Percentiles rank a stretch among this genome's conserved stretches.
Conservation (phyloP, 2,888 invertebrate species). For the Elgonia sp. region DNA sequence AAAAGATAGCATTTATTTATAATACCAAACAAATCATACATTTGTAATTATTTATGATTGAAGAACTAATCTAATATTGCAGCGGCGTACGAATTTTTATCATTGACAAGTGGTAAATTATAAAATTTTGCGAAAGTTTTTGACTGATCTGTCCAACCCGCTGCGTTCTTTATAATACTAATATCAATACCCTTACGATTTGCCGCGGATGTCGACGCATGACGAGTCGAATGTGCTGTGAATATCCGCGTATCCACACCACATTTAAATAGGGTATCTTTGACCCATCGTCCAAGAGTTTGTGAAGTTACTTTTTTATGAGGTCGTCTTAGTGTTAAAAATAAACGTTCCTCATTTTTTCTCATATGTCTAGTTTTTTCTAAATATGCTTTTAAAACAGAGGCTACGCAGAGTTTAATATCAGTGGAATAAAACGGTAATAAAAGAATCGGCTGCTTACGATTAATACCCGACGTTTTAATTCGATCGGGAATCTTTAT, state of each 20-base stretch:
- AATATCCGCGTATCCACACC: slow-evolving; percentile 24
- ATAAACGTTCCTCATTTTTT: neutral
- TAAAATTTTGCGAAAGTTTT: slow-evolving; percentile 56
- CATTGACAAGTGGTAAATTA: slow-evolving; percentile 27
- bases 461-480: slow-evolving; percentile 51
- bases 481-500: slow-evolving; percentile 55
- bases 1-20: too few relatives aligned
- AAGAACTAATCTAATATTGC: slow-evolving; percentile 19
- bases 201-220: slow-evolving; percentile 59
- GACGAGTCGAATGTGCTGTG: slow-evolving; percentile 39
- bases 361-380: slow-evolving; percentile 10
- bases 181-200: slow-evolving; percentile 48
- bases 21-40: too few relatives aligned
- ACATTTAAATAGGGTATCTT: neutral
- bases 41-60: neutral
- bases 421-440: slow-evolving; percentile 30
- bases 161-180: slow-evolving; percentile 53
- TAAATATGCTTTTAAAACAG: slow-evolving; percentile 23
- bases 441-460: slow-evolving; percentile 25
- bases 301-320: slow-evolving; percentile 4
- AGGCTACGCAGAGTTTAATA: slow-evolving; percentile 58
- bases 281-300: slow-evolving; percentile 28
- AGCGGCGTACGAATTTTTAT: slow-evolving; percentile 19
- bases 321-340: slow-evolving; percentile 7
- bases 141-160: slow-evolving; percentile 49